Conservation (phyloP, 2,113 vertebrate species). For the Heliornis fulica region DNA sequence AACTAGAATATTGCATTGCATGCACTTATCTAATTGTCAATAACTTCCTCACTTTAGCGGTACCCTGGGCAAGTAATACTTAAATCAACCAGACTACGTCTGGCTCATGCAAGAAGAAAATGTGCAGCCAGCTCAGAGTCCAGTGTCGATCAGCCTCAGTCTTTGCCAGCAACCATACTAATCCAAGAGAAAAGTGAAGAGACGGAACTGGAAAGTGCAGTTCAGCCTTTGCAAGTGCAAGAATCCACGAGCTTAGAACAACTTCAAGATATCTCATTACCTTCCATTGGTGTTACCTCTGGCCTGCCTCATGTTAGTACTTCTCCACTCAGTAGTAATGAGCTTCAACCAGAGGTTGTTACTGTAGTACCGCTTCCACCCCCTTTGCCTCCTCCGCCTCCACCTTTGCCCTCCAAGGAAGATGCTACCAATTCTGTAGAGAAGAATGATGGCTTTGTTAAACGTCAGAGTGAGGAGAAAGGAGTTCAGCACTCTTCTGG, state of each 20-base stretch:
- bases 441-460: slow-evolving; percentile 46
- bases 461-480: slow-evolving; percentile 67
- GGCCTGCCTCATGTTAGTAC: slow-evolving; percentile 56
- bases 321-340: slow-evolving; percentile 59
- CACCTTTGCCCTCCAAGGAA: slow-evolving; percentile 72
- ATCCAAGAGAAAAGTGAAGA: slow-evolving; percentile 66
- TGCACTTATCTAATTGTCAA: background rate
- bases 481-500: slow-evolving; percentile 67
- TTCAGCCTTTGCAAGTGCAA: slow-evolving; percentile 43
- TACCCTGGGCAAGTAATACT: slow-evolving; percentile 95
- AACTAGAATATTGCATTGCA: background rate
- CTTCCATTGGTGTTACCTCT: slow-evolving; percentile 66
- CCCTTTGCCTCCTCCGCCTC: slow-evolving; percentile 64
- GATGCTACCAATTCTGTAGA: slow-evolving; percentile 60
- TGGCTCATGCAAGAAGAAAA: slow-evolving; percentile 79
- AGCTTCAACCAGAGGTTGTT: slow-evolving; percentile 61
- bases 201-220: slow-evolving; percentile 53
- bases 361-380: slow-evolving; percentile 53
- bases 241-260: slow-evolving; percentile 63
- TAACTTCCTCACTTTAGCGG: slow-evolving; percentile 71
- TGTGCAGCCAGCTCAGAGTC: slow-evolving; percentile 29
- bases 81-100: slow-evolving; percentile 87
- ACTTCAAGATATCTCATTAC: slow-evolving; percentile 74
- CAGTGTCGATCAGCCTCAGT: slow-evolving; percentile 62
- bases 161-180: slow-evolving; percentile 75